Evolutionary conservation across 2,888 invertebrate genomes (phyloP).

Genomic region (Brachyptera putata): DNA sequence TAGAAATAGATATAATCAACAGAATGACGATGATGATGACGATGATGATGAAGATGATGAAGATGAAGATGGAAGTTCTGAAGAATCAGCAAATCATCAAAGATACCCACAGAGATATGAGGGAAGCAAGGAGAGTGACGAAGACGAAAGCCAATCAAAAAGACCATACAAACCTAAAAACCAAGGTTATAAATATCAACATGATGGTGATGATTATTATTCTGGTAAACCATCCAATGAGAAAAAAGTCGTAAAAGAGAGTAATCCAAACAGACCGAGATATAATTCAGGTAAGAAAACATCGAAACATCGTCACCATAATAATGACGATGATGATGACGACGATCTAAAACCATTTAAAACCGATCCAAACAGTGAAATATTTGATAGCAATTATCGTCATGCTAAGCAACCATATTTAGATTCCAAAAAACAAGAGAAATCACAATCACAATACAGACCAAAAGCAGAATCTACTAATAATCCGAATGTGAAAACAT

Average conservation of each 20-base stretch:
- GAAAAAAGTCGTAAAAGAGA: neutral
- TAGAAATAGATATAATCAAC: neutral
- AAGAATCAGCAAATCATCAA: neutral
- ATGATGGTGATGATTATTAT: neutral
- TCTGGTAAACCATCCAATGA: neutral
- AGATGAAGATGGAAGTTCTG: neutral
- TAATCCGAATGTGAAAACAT: neutral
- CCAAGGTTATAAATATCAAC: neutral
- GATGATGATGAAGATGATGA: conserved; percentile 4
- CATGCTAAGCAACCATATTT: neutral
- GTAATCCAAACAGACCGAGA: too few relatives aligned
- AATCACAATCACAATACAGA: too few relatives aligned
- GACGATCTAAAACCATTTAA: neutral
- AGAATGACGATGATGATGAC: neutral
- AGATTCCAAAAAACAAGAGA: neutral
- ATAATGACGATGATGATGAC: conserved; percentile 8
- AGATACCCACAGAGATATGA: neutral
- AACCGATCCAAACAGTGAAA: neutral
- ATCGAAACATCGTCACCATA: neutral
- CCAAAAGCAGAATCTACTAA: neutral
- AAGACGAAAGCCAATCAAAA: neutral
- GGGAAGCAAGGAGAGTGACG: neutral
- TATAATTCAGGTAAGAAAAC: too few relatives aligned
- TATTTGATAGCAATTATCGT: neutral
- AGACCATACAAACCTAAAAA: neutral